A percentile compares a stretch with the other conserved stretches of the same genome.
These are phyloP conservation scores for Passer domesticus DNA, from an alignment of 2,113 vertebrate genomes.

Conservation along the genomic window DNA sequence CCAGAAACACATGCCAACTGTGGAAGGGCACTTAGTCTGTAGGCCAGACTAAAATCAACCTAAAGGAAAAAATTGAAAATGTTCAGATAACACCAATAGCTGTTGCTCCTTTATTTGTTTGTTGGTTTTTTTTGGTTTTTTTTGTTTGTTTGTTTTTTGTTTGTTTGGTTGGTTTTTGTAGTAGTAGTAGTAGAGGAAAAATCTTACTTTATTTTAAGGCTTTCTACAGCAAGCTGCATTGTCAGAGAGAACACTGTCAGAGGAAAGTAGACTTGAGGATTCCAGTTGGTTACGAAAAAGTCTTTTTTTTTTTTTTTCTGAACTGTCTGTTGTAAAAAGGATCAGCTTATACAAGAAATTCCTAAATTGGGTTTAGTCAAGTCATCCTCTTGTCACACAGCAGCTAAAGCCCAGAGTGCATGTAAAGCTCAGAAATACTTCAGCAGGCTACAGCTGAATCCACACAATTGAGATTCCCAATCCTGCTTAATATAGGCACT, in stretches of 20 bases:
- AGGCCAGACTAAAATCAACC: background rate
- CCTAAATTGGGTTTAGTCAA: background rate
- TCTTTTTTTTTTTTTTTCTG: background rate
- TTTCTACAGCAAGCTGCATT: background rate
- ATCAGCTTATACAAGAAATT: conserved; percentile 4
- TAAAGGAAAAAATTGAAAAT: background rate
- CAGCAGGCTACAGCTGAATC: background rate
- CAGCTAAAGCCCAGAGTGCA: background rate
- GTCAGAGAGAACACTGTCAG: background rate
- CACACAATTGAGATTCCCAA: background rate
- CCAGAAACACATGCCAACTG: background rate
- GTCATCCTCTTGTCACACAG: background rate
- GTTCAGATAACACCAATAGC: background rate
- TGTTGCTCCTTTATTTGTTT: background rate
- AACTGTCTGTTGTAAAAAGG: background rate
- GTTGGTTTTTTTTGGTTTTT: background rate
- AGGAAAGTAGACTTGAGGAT: background rate
- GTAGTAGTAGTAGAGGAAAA: background rate
- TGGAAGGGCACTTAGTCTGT: background rate
- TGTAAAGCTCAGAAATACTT: conserved; percentile 9
- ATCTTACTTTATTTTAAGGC: background rate
- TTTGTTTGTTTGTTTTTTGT: background rate
- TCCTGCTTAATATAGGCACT: background rate
- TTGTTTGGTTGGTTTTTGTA: too few species aligned
- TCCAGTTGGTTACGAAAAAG: background rate